phyloP scores from a whole-genome alignment of 64 coral and sea anemone genomes.

The Montipora efflorescens region DNA sequence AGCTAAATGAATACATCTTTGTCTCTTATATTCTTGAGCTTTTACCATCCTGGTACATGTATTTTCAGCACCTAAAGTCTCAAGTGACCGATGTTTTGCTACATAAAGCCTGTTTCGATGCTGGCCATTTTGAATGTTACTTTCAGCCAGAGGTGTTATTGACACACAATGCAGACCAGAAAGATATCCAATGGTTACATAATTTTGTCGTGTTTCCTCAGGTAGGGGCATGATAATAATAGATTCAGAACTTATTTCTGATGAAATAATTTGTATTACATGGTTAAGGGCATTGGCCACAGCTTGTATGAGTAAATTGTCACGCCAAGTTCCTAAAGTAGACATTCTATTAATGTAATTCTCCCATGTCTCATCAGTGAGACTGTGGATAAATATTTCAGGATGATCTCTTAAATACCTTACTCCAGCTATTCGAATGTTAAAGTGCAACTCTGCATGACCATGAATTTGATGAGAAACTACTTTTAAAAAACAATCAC shows the following conservation, averaged over 20 bases:
- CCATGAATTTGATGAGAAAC: slow-evolving; percentile 43
- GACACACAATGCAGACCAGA: neutral
- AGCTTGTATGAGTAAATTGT: neutral
- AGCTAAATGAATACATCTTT: neutral
- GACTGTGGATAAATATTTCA: slow-evolving; percentile 19
- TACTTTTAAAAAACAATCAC: neutral
- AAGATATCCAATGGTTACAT: neutral
- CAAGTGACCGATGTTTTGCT: too few relatives aligned
- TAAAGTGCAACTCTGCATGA: neutral
- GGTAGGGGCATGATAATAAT: neutral
- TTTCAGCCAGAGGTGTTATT: neutral
- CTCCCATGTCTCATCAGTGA: slow-evolving; percentile 2
- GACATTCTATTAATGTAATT: neutral
- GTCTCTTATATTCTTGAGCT: too few relatives aligned
- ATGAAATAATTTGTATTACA: neutral
- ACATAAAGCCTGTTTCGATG: too few relatives aligned
- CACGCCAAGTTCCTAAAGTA: slow-evolving; percentile 22
- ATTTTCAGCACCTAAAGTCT: too few relatives aligned
- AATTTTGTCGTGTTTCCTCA: neutral
- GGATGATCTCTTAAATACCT: slow-evolving; percentile 12
- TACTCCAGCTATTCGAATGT: slow-evolving; percentile 27
- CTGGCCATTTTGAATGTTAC: too few relatives aligned
- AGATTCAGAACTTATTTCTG: neutral
- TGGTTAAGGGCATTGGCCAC: neutral
- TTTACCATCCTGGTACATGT: too few relatives aligned